Evolutionary conservation across 2,797 vertebrate species (phyloP).

Genomic region (Diglossa cyanea): DNA sequence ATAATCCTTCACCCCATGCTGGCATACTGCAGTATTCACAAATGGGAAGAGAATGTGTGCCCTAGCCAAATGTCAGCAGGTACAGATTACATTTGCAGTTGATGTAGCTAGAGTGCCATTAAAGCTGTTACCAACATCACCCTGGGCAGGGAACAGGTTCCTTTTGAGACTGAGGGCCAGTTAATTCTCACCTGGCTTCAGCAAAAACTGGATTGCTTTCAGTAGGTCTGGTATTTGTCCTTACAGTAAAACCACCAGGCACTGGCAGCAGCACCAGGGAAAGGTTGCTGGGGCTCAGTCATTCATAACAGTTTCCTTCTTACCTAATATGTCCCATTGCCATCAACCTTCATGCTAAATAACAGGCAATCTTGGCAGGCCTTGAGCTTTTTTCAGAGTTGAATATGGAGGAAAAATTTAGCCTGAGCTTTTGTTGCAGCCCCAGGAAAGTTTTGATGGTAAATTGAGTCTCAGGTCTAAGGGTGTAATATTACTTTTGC

Average conservation of each 20-base stretch:
- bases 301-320: background rate
- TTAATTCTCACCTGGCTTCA: background rate
- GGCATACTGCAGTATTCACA: background rate
- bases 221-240: background rate
- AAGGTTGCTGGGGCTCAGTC: background rate
- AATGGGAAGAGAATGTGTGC: background rate
- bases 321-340: rapidly evolving
- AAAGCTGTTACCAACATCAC: background rate
- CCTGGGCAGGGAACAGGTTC: background rate
- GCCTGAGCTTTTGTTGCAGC: background rate
- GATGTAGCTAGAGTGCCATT: background rate
- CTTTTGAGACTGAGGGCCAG: background rate
- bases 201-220: background rate
- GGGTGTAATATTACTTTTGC: background rate
- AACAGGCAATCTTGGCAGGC: background rate
- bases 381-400: background rate
- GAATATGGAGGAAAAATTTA: background rate
- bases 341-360: background rate
- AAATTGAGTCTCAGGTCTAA: background rate
- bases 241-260: background rate
- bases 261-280: background rate
- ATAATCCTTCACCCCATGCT: background rate
- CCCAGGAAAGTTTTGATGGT: background rate
- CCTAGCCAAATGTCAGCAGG: background rate
- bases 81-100: background rate